Conservation (phyloP, 2,888 invertebrate species). For the Sminthurides aquaticus region DNA sequence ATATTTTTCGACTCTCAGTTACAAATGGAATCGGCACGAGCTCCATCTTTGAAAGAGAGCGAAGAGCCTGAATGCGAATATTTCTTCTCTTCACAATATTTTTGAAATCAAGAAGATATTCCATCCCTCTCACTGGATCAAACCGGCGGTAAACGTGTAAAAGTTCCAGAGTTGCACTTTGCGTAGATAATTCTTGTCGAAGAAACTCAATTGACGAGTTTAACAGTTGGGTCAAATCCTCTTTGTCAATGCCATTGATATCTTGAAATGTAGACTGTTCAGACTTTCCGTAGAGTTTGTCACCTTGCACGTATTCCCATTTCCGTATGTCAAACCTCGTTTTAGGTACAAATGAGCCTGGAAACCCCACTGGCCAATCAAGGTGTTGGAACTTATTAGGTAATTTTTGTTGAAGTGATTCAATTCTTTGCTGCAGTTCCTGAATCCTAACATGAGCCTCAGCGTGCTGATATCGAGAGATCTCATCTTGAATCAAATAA, state of each 20-base stretch:
- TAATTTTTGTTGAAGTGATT: background rate
- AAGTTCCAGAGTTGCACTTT: slow-evolving; percentile 38
- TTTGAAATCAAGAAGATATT: slow-evolving; percentile 67
- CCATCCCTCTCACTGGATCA: slow-evolving; percentile 76
- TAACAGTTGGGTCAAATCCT: slow-evolving; percentile 8
- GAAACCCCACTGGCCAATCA: slow-evolving; percentile 68
- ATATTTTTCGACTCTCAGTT: slow-evolving; percentile 77
- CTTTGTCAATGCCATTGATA: slow-evolving; percentile 9
- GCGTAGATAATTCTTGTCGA: background rate
- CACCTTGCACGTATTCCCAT: slow-evolving; percentile 79
- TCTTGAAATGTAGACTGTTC: slow-evolving; percentile 62
- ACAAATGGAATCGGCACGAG: slow-evolving; percentile 89
- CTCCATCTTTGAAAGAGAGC: slow-evolving; percentile 79
- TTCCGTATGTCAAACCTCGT: slow-evolving; percentile 74
- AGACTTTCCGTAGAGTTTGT: slow-evolving; percentile 72
- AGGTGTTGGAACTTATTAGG: background rate
- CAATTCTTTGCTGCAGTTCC: slow-evolving; percentile 6
- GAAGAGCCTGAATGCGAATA: slow-evolving; percentile 58
- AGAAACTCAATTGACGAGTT: slow-evolving; percentile 2
- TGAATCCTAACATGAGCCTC: background rate
- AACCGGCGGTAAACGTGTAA: slow-evolving; percentile 66
- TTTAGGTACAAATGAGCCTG: slow-evolving; percentile 58
- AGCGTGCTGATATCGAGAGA: background rate
- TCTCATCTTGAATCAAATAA: background rate
- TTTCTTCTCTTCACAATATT: slow-evolving; percentile 45